Base-by-base conservation (phyloP, 1,140 invertebrate genomes). In the Drosophila melanica region DNA sequence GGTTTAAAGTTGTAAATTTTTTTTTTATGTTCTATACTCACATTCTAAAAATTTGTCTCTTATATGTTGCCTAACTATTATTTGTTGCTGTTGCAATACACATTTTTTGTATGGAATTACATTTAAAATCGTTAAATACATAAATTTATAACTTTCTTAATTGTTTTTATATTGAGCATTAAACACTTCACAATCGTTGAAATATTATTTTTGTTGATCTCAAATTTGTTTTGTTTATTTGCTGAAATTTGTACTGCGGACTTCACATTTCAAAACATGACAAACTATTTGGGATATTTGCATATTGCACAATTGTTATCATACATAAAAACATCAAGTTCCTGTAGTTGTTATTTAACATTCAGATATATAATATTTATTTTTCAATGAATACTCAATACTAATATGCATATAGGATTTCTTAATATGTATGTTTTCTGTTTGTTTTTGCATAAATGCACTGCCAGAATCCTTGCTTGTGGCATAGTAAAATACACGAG, bases 261-360 rank as follows among this genome's bases (percentile, higher is more conserved):
- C 27, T 11, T 58, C 41, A 58, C 23, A 58, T 10, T 58, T 12
- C 10, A 33, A 45, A n/a, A 33, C 42, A 23, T 30, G 41, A 58
- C 23, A 33, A 16, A 33, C 20, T 58, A 45, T 44, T 20, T 27
- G 53, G 53, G 39, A 37, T 55, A 55, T 57, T 44, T 59, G 39
- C 37, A 48, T 35, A 42, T 45, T 35, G 8, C 7, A 45, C 10
- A 12, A 48, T 69, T 47, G 23, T 71, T 41, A 16, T 12, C 14
- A 35, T 63, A 45, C 35, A 58, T 64, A 59, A 53, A 69, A 64
- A 69, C 69, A 72, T 14, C 33, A 35, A 73, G 16, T 73, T 77
- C 70, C 74, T 77, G 74, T 77, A 77, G 66, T 70, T 77, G 59
- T 62, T 71, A 70, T 54, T 55, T 65, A 77, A 77, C 75, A 75